Base-by-base conservation (phyloP, 2,113 vertebrate species). In the Thryonomys swinderianus region DNA sequence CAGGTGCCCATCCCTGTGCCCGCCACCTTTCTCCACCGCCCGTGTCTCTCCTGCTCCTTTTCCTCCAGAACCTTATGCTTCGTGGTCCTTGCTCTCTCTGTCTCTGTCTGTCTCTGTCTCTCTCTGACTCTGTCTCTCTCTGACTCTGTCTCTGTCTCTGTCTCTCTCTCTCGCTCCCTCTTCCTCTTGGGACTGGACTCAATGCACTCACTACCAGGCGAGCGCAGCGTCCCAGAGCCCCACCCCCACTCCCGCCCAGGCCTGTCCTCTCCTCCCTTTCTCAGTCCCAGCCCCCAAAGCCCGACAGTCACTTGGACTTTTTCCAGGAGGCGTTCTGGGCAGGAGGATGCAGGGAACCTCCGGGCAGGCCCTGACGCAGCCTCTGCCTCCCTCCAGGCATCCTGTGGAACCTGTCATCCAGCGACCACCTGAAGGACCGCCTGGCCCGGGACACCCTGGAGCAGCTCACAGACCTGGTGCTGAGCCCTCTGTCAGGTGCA, bases 331-430 rank as follows among this genome's bases (percentile, higher is more conserved):
- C 25, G 69, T 74, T 53, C 1, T 4, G 42, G 55, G 32, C 9
- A 11, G 0, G 3, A 13, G 32, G 10, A 51, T 51, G 62, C 3
- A 4, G 21, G 9, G 16, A 13, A 23, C 40, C n/a, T 57, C 16
- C 25, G 20, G 67, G 37, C 20, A 0, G 37, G 25, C 11, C 11
- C 91, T 97, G 64, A 97, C 74, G 4, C 2, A 0, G 32, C 40
- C 42, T 17, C 0, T 51, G 78, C 34, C 48, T 51, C 0, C 61
- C 88, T 30, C 79, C 96, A 99, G 99, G 99, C 7, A 99, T 99
- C 97, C 98, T 99, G 81, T 99, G 99, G 99, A 99, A 99, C 95
- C 98, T 99, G 88, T 99, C 99, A 37, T 99, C 99, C 95, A 99
- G 99, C 27, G 99, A 99, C 98, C 99, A 98, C 97, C 98, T 99